phyloP scores from a whole-genome alignment of 2,113 vertebrate species.

The Python bivittatus region DNA sequence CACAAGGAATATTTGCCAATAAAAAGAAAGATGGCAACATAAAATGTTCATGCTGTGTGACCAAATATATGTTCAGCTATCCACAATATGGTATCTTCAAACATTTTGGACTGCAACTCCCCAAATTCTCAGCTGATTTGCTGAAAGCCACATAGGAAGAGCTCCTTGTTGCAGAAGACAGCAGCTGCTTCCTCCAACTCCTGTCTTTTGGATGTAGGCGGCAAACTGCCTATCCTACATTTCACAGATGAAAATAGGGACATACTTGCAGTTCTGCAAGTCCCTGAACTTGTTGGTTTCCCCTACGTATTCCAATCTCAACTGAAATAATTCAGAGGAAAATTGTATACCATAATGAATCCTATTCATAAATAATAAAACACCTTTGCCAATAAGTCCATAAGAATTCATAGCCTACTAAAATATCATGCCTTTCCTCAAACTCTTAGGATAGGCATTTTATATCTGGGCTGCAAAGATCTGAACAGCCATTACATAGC shows the following conservation, averaged over 20 bases:
- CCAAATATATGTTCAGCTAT: neutral
- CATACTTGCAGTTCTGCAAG: neutral
- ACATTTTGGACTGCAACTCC: neutral
- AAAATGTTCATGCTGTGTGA: neutral
- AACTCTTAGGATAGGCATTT: neutral
- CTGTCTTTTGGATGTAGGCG: neutral
- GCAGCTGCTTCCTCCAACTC: neutral
- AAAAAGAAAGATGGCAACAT: neutral
- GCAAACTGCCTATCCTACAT: neutral
- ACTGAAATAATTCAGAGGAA: neutral
- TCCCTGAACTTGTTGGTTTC: neutral
- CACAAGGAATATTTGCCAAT: neutral
- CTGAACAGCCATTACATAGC: neutral
- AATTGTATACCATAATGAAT: neutral
- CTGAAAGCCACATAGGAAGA: neutral
- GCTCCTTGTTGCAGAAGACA: neutral
- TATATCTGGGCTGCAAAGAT: neutral
- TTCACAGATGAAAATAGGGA: neutral
- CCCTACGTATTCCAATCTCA: neutral
- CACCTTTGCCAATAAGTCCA: neutral
- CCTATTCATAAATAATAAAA: neutral
- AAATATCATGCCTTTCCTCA: neutral
- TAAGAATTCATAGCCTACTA: neutral
- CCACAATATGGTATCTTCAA: neutral
- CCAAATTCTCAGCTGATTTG: neutral